Percentiles rank a stretch among this genome's conserved stretches.
phyloP scores from a whole-genome alignment of 2,113 vertebrate species.

The Mungos mungo region DNA sequence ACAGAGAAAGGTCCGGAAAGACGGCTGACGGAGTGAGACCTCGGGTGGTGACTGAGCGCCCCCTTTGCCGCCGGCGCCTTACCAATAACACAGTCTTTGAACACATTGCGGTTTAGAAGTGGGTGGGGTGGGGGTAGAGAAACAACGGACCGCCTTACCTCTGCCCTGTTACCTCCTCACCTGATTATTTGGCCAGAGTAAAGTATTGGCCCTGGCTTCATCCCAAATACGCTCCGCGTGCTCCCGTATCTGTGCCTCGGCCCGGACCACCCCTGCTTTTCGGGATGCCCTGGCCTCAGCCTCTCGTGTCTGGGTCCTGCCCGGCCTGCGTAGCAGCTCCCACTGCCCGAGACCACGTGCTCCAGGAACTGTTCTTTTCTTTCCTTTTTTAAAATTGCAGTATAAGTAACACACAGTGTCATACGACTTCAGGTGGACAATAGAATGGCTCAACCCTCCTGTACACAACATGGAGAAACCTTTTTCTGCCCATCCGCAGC shows the following conservation, averaged over 20 bases:
- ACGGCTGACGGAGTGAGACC: not conserved
- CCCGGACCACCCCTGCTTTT: fast-evolving
- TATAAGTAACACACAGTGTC: not conserved
- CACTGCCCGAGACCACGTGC: not conserved
- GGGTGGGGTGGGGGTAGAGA: not conserved
- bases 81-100: not conserved
- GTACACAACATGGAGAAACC: not conserved
- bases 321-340: not conserved
- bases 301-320: not conserved
- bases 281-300: not conserved
- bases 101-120: not conserved
- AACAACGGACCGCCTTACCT: not conserved
- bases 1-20: not conserved
- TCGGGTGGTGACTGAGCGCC: not conserved
- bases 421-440: not conserved
- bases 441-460: not conserved
- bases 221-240: no score
- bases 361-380: not conserved
- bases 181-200: not conserved
- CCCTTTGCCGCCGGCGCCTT: fast-evolving
- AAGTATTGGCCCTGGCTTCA: not conserved
- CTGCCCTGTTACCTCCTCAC: not conserved
- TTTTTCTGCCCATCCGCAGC: not conserved
- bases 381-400: not conserved
- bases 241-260: not conserved